Percentiles rank a stretch among this genome's conserved stretches.
Evolutionary conservation across 2,888 invertebrate species (phyloP).

Genomic region (Frankliniella intonsa): DNA sequence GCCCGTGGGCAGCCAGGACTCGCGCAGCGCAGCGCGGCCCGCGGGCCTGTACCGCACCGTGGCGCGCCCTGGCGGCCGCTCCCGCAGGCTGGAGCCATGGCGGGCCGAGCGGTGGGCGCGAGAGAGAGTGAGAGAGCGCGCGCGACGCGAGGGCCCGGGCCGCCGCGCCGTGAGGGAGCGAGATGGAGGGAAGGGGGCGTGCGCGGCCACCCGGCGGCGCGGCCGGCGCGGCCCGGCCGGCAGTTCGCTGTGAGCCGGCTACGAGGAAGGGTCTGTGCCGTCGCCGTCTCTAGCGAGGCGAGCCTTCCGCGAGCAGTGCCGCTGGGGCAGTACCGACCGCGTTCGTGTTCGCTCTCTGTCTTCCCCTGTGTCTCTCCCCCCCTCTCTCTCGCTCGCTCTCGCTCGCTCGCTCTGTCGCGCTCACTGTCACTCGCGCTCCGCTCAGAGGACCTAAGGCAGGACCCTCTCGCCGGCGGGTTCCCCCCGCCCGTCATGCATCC

Average conservation of each 20-base stretch:
- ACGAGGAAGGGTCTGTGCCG: conserved; percentile 2
- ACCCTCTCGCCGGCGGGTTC: no score
- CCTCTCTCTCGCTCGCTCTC: not conserved
- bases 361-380: not conserved
- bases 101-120: not conserved
- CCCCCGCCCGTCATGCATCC: no score
- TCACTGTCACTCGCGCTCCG: not conserved
- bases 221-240: not conserved
- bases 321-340: no score
- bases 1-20: no score
- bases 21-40: not conserved
- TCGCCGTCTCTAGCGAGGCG: not conserved
- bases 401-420: not conserved
- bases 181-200: conserved; percentile 20
- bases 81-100: not conserved
- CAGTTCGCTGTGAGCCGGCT: conserved; percentile 7
- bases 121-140: not conserved
- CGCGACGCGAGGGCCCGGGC: not conserved
- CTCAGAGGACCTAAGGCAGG: no score
- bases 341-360: not conserved
- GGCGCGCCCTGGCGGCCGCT: conserved; percentile 2
- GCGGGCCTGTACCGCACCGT: not conserved
- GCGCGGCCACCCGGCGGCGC: not conserved
- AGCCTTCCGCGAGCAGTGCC: not conserved
- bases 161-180: not conserved